A percentile compares a stretch with the other conserved stretches of the same genome.
Conservation (phyloP, 2,888 invertebrate species). For the Leuctra nigra region DNA sequence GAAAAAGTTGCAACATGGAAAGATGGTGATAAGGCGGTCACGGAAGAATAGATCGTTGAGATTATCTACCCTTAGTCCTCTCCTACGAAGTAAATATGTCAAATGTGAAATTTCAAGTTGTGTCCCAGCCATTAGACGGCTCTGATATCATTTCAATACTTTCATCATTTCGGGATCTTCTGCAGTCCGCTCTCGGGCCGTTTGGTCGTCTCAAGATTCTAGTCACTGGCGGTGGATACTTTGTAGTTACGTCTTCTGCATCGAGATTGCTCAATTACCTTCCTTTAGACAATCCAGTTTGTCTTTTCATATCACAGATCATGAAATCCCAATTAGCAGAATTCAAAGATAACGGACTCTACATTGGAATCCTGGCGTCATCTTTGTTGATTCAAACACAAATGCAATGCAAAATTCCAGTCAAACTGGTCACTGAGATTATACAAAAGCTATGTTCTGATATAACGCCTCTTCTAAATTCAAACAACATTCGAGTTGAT, state of each 20-base stretch:
- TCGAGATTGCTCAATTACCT: slow-evolving; percentile 22
- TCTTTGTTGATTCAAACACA: slow-evolving; percentile 18
- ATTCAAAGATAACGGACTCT: slow-evolving; percentile 25
- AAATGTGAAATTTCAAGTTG: slow-evolving; percentile 7
- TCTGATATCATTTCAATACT: slow-evolving; percentile 20
- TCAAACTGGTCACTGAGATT: background rate
- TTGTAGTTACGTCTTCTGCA: slow-evolving; percentile 23
- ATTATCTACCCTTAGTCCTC: background rate
- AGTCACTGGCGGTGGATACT: slow-evolving; percentile 23
- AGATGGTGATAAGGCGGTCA: background rate
- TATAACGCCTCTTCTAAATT: background rate
- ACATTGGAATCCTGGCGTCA: slow-evolving; percentile 21
- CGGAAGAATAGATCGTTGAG: slow-evolving; percentile 4
- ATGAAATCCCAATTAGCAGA: slow-evolving; percentile 23
- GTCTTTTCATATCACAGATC: slow-evolving; percentile 23
- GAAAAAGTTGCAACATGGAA: slow-evolving; percentile 22
- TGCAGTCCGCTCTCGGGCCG: slow-evolving; percentile 24
- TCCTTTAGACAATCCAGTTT: slow-evolving; percentile 23
- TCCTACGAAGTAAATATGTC: slow-evolving; percentile 6
- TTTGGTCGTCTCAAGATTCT: slow-evolving; percentile 26
- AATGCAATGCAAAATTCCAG: background rate
- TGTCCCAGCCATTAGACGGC: slow-evolving; percentile 23
- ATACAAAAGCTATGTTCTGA: slow-evolving; percentile 12
- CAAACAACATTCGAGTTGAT: slow-evolving; percentile 20
- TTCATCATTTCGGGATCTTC: slow-evolving; percentile 17